Evolutionary conservation across 2,113 vertebrate genomes (phyloP).

Genomic region (Dryoscopus gambensis): DNA sequence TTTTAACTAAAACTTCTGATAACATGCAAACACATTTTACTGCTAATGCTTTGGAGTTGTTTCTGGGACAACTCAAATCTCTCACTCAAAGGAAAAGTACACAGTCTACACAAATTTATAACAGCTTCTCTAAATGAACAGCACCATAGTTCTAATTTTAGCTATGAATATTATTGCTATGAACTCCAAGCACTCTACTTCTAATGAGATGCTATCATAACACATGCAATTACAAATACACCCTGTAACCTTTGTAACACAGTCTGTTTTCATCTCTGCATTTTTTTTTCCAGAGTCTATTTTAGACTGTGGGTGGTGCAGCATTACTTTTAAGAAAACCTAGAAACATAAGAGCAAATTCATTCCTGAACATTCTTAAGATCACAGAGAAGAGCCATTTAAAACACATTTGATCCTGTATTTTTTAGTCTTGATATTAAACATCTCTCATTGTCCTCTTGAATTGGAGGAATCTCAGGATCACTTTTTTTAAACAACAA

Average conservation of each 20-base stretch:
- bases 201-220: background rate
- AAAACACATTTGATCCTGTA: background rate
- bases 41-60: background rate
- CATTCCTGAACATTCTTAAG: background rate
- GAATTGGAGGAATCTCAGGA: background rate
- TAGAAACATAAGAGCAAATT: background rate
- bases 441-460: background rate
- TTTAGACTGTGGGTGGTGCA: background rate
- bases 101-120: background rate
- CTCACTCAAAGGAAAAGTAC: background rate
- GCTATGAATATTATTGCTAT: background rate
- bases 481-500: background rate
- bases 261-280: background rate
- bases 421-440: background rate
- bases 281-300: background rate
- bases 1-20: background rate
- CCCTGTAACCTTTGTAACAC: background rate
- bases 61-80: background rate
- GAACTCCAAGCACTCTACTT: background rate
- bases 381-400: background rate
- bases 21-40: background rate
- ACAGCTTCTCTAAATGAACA: background rate
- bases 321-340: background rate
- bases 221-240: background rate
- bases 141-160: conserved; percentile 19